These are phyloP conservation scores for Aphaenogaster floridana DNA, from an alignment of 1,140 invertebrate genomes.

Conservation along the genomic window DNA sequence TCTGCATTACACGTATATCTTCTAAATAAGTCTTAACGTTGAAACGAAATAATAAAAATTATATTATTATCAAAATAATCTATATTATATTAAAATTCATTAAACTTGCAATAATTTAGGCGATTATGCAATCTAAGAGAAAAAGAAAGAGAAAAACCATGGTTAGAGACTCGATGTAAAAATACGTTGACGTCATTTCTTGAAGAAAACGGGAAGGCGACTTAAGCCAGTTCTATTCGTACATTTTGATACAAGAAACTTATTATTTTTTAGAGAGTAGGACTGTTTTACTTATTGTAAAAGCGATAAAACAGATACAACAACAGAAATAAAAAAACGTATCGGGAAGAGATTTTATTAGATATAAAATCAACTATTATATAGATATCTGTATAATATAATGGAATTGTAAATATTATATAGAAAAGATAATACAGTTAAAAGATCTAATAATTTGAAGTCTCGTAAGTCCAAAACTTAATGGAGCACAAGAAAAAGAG, in stretches of 20 bases:
- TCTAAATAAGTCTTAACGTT: neutral
- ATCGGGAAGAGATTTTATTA: neutral
- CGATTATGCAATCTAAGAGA: neutral
- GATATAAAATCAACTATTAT: neutral
- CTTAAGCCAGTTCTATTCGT: neutral
- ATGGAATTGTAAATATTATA: neutral
- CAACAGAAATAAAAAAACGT: neutral
- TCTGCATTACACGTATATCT: neutral
- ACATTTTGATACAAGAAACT: neutral
- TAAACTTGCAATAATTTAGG: neutral
- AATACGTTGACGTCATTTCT: constrained; percentile 17
- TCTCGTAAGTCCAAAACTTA: neutral
- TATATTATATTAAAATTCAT: neutral
- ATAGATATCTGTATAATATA: neutral
- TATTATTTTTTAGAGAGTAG: neutral
- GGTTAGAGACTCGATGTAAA: neutral
- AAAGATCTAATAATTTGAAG: neutral
- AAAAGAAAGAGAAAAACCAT: neutral
- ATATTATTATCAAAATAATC: constrained; percentile 6
- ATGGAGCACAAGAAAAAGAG: neutral
- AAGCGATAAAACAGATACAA: neutral
- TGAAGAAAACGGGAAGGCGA: neutral
- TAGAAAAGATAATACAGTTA: neutral
- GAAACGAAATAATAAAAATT: neutral
- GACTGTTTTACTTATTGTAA: neutral